Conservation (phyloP, 2,888 invertebrate genomes). For the Polia nebulosa region DNA sequence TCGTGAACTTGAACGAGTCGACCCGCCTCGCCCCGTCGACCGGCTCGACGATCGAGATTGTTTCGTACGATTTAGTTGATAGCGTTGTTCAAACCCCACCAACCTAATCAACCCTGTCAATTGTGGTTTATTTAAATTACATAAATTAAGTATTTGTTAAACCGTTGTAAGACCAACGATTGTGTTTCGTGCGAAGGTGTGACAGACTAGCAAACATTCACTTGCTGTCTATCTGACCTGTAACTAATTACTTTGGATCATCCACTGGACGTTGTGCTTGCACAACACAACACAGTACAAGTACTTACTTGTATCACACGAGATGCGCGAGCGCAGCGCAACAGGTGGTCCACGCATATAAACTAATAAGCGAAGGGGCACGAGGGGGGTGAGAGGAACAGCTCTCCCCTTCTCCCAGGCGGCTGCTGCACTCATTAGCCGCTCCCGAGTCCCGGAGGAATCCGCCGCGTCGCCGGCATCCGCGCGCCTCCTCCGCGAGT, state of each 20-base stretch:
- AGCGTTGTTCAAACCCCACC: neutral
- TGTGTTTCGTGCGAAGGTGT: neutral
- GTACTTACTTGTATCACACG: constrained; percentile 23
- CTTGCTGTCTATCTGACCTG: neutral
- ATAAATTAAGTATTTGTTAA: too few species aligned
- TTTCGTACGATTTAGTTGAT: neutral
- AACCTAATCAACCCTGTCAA: neutral
- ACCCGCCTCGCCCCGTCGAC: neutral
- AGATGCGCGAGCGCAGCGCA: constrained; percentile 55
- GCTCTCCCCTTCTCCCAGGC: too few species aligned
- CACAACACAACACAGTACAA: constrained; percentile 12
- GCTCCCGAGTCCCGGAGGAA: constrained; percentile 54
- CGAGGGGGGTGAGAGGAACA: neutral
- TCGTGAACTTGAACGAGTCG: constrained; percentile 11
- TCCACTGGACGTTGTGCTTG: constrained; percentile 4
- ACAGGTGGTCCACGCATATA: constrained; percentile 67
- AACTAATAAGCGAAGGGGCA: constrained; percentile 60
- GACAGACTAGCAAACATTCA: neutral
- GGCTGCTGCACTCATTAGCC: constrained; percentile 58
- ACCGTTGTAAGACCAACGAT: neutral
- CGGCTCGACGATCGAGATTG: neutral
- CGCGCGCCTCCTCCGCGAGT: constrained; percentile 36
- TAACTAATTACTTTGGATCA: constrained; percentile 22
- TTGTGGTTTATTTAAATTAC: neutral
- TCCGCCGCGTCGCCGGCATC: constrained; percentile 39